phyloP scores from a whole-genome alignment of 2,888 invertebrate genomes.

The Hanleya hanleyi region DNA sequence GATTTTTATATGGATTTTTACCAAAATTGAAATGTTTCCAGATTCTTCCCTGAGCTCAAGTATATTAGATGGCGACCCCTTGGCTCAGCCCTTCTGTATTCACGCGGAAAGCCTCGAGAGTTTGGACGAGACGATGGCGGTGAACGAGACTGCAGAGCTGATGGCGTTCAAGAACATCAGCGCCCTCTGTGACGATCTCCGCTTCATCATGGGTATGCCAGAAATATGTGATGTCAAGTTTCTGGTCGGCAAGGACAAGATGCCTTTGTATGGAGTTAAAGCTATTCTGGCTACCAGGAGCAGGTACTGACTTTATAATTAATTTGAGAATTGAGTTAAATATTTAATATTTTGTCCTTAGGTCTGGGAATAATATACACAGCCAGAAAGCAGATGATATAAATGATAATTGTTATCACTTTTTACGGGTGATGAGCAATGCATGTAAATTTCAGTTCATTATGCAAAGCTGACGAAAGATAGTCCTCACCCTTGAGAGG shows the following conservation, averaged over 20 bases:
- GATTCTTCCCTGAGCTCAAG: conserved; percentile 1
- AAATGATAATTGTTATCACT: no score
- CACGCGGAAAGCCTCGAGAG: conserved; percentile 6
- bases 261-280: conserved; percentile 8
- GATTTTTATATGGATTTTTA: no score
- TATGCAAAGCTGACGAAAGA: no score
- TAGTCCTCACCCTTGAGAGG: no score
- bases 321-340: no score
- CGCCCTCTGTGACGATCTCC: conserved; percentile 5
- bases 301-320: no score
- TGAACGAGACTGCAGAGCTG: background rate
- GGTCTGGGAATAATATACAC: no score
- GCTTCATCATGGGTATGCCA: conserved; percentile 7
- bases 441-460: no score
- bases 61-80: background rate
- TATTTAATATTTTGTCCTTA: no score
- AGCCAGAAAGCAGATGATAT: no score
- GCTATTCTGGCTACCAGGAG: conserved; percentile 16
- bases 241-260: background rate
- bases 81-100: background rate
- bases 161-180: conserved; percentile 4
- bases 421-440: no score
- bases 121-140: background rate
- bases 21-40: no score
- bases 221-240: conserved; percentile 18